Evolutionary conservation across 2,888 invertebrate species (phyloP), one percentile per base, ranked within the genome.

Genomic region (Tillus elongatus): DNA sequence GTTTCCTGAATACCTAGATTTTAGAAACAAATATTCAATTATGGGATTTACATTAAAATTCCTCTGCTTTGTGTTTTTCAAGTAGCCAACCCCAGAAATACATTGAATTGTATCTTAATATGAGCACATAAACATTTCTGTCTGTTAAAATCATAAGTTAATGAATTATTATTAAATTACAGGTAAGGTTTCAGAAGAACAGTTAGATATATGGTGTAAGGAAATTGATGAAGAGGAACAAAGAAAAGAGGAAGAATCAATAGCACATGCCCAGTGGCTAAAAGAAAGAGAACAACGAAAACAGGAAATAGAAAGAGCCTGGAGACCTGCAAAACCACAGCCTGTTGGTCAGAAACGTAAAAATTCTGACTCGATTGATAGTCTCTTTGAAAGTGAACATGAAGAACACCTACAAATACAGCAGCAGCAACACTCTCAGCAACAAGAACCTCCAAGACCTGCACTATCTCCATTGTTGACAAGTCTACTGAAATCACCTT

Each of bases 381-480:
- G 51, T 16, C 38, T 53, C 29, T 40, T 52, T 8, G 61, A 61
- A 11, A 47, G 51, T 41, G 64, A 64, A 19, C 45, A 43, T 29
- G 38, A 56, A 26, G 62, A 60, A 6, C 49, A 32, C 9, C 14
- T 11, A 9, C n/a, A n/a, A n/a, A n/a, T n/a, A n/a, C n/a, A n/a
- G n/a, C n/a, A n/a, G n/a, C n/a, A n/a, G n/a, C n/a, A n/a, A n/a
- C n/a, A n/a, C n/a, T n/a, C n/a, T n/a, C n/a, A n/a, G n/a, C 12
- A 13, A 15, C 36, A 44, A 24, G 55, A 54, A 41, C 44, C 61
- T 0, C 49, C 67, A 3, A n/a, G 12, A 16, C 67, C 74, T 2
- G 76, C 74, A 0, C 70, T 79, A 0, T 80, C 81, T 0, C 89
- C 89, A 0, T 65, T 91, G 29, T 68, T 91, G 31, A 88, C 90